Conservation (phyloP, 2,888 invertebrate genomes). For the Leucoptera coffeella region DNA sequence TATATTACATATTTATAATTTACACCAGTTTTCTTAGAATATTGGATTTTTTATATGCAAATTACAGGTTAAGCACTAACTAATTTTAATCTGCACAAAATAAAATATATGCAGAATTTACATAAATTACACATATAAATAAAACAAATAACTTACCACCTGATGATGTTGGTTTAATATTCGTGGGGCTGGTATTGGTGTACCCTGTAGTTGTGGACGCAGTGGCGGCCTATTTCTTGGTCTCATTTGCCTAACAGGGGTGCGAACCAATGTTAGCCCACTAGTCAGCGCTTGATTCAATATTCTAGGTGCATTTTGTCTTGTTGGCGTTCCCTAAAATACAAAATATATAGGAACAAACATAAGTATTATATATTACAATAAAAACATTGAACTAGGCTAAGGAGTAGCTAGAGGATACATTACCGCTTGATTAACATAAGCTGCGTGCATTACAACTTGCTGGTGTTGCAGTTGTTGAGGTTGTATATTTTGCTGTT, state of each 20-base stretch:
- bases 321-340: conserved; percentile 21
- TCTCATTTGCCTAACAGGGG: conserved; percentile 3
- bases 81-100: too few species aligned
- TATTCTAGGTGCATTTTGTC: conserved; percentile 21
- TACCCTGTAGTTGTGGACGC: background rate
- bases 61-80: too few species aligned
- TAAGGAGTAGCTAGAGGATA: too few species aligned
- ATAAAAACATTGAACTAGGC: too few species aligned
- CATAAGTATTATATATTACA: too few species aligned
- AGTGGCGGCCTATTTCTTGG: conserved; percentile 3
- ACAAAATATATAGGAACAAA: too few species aligned
- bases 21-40: too few species aligned
- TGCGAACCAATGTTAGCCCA: conserved; percentile 8
- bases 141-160: too few species aligned
- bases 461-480: conserved; percentile 19
- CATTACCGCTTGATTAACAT: conserved; percentile 38
- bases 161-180: conserved; percentile 3
- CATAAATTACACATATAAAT: too few species aligned
- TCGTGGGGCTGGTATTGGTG: background rate
- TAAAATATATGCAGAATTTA: too few species aligned
- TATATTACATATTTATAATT: too few species aligned
- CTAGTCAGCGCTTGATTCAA: conserved; percentile 25
- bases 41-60: too few species aligned
- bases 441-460: conserved; percentile 42
- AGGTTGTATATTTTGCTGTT: conserved; percentile 3